Evolutionary conservation across 2,113 vertebrate genomes (phyloP), one percentile per base, ranked within the genome.

Genomic region (Atrichornis clamosus): DNA sequence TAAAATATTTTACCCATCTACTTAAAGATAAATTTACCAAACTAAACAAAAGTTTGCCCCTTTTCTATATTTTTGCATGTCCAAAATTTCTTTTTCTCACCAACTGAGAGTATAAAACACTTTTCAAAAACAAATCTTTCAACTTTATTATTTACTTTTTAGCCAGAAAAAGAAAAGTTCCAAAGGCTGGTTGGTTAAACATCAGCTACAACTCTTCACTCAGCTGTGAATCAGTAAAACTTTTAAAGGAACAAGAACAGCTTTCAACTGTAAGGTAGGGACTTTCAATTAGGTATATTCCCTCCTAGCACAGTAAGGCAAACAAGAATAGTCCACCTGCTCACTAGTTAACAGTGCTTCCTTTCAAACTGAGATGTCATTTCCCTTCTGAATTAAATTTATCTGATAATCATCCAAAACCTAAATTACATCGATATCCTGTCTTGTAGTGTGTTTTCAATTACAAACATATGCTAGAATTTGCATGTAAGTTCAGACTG

Each of bases 301-400:
- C 76, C 70, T 27, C 35, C 50, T 41, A 58, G 75, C 42, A 95
- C 65, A 91, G 90, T 91, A 96, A 96, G 60, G 32, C 0, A 0
- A 80, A 88, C 24, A 97, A 95, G 63, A 93, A 87, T 50, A 91
- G 84, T 47, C 72, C 73, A 92, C 78, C 65, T 76, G 90, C 60
- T 82, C 42, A 50, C 59, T 47, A 92, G 82, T 67, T 65, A 95
- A 94, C 59, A 96, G 67, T 88, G n/a, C 77, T 90, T 96, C 70
- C 74, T 93, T 90, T 88, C 70, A 83, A 79, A 84, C 30, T 50
- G 80, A 37, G 42, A 30, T 52, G 86, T 28, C 18, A 87, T 85
- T 93, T 94, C 89, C 83, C 41, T 68, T 84, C 69, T 63, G 73
- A 76, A 87, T 82, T 87, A 87, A 88, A 62, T 2, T 37, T 82